Percentiles rank a stretch among this genome's conserved stretches.
phyloP scores from a whole-genome alignment of 23 tunicate genomes.

The Ciona savignyi region DNA sequence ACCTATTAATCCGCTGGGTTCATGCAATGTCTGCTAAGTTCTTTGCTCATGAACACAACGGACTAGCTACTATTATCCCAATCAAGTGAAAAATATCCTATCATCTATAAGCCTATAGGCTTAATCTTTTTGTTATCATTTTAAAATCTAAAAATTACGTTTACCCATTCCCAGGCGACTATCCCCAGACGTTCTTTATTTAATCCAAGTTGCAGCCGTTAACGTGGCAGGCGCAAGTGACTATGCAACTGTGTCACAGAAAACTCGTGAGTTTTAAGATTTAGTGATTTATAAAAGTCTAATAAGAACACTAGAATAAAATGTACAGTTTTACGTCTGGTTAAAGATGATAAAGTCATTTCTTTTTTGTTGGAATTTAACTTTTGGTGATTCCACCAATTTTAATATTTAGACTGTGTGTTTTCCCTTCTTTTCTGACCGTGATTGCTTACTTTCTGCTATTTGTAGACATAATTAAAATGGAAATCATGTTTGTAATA shows the following conservation, averaged over 20 bases:
- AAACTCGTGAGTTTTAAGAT: slow-evolving; percentile 49
- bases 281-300: not conserved
- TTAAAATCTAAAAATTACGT: not conserved
- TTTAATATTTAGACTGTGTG: too few relatives aligned
- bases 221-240: slow-evolving; percentile 68
- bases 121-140: too few relatives aligned
- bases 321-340: too few relatives aligned
- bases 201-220: slow-evolving; percentile 54
- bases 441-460: too few relatives aligned
- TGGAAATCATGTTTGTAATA: too few relatives aligned
- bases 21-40: not conserved
- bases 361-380: too few relatives aligned
- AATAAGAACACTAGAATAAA: too few relatives aligned
- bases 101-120: not conserved
- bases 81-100: not conserved
- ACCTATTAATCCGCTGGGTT: not conserved
- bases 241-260: slow-evolving; percentile 18
- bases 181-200: slow-evolving; percentile 62
- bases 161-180: slow-evolving; percentile 21
- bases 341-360: too few relatives aligned
- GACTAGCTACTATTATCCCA: not conserved
- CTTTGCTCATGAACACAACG: not conserved
- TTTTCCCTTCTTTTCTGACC: too few relatives aligned
- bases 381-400: too few relatives aligned
- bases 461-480: too few relatives aligned